phyloP scores from a whole-genome alignment of 1,140 invertebrate species.

The Panonychus citri region DNA sequence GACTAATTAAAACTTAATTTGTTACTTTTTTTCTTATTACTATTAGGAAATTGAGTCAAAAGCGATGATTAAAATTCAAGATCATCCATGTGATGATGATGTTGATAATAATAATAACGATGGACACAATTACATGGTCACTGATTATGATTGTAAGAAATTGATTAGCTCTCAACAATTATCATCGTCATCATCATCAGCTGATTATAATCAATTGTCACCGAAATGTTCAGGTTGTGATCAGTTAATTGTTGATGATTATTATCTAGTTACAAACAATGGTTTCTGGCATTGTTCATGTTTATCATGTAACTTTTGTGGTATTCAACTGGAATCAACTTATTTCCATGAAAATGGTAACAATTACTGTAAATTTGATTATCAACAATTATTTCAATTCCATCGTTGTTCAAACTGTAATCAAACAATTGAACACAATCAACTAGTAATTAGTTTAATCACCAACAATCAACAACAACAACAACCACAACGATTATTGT shows the following conservation, averaged over 20 bases:
- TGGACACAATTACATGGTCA: no score
- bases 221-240: constrained; percentile 59
- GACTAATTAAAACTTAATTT: no score
- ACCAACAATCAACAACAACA: not conserved
- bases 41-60: no score
- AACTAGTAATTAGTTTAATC: constrained; percentile 65
- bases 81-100: no score
- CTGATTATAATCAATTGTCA: constrained; percentile 12
- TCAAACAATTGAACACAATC: constrained; percentile 55
- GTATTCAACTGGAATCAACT: constrained; percentile 56
- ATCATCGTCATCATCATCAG: not conserved
- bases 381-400: constrained; percentile 30
- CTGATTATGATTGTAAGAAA: no score
- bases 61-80: no score
- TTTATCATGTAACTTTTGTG: constrained; percentile 51
- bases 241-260: constrained; percentile 53
- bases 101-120: no score
- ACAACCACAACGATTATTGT: not conserved
- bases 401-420: constrained; percentile 47
- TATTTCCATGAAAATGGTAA: constrained; percentile 79
- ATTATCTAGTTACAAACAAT: constrained; percentile 63
- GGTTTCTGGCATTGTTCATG: constrained; percentile 68
- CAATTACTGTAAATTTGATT: constrained; percentile 91
- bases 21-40: no score
- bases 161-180: no score